Percentiles rank a stretch among this genome's conserved stretches.
phyloP scores from a whole-genome alignment of 2,888 invertebrate species.

The Lasioglossum calceatum region DNA sequence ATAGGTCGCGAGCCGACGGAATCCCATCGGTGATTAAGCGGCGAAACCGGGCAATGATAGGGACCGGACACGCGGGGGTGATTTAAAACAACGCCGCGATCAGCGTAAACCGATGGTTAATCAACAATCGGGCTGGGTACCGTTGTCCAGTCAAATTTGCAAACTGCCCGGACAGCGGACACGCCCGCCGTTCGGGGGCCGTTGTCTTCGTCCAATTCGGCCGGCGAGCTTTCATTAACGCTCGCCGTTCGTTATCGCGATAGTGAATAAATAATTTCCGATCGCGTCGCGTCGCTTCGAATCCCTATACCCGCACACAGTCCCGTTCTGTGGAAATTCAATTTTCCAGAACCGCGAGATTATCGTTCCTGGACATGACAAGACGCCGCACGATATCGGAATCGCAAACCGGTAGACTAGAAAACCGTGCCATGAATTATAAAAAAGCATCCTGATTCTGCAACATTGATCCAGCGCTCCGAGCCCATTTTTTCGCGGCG shows the following conservation, averaged over 20 bases:
- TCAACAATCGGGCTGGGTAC: constrained; percentile 49
- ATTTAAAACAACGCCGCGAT: constrained; percentile 31
- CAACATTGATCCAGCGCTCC: too few relatives aligned
- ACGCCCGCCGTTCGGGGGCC: not conserved
- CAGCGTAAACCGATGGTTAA: constrained; percentile 53
- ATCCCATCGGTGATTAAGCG: constrained; percentile 13
- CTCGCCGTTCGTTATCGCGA: constrained; percentile 4
- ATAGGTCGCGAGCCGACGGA: not conserved
- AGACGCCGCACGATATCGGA: not conserved
- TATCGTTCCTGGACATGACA: not conserved
- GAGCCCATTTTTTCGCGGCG: too few relatives aligned
- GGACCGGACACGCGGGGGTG: constrained; percentile 2
- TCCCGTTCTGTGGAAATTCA: not conserved
- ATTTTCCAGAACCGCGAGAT: not conserved
- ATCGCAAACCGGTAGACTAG: not conserved
- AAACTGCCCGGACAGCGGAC: constrained; percentile 4
- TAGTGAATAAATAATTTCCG: constrained; percentile 9
- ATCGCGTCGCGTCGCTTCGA: not conserved
- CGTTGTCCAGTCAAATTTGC: constrained; percentile 14
- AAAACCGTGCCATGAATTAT: not conserved
- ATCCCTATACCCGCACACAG: not conserved
- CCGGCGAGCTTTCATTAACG: constrained; percentile 6
- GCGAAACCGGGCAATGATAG: not conserved
- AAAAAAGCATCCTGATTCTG: not conserved
- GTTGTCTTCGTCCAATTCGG: constrained; percentile 6